Base-by-base conservation (phyloP, 2,888 invertebrate genomes). In the Tholera decimalis region DNA sequence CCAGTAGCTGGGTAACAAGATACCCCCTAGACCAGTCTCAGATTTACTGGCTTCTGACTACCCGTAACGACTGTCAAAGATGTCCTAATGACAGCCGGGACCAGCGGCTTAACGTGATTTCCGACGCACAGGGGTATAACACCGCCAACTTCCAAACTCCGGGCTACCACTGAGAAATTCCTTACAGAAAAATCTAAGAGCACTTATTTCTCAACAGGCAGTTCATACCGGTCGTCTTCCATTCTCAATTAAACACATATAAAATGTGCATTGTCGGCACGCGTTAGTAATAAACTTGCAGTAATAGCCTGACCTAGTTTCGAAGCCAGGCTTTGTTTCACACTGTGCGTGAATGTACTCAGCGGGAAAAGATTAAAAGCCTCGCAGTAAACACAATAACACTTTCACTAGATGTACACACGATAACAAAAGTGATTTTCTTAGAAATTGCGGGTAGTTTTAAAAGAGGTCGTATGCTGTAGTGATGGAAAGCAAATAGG, bases 291-390 rank as follows among this genome's bases (percentile, higher is more conserved):
- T 66, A 62, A 72, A 58, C 26, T 71, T 50, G 57, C 55, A 26
- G 47, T 49, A 54, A 51, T 60, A 47, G 43, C 41, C 24, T 70
- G 77, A 44, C 72, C 73, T 59, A 62, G 37, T 72, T 74, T 44
- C 9, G 30, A 51, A 61, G 50, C 47, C 30, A 39, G 28, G 55
- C 76, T 70, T 57, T 63, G 49, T 76, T 75, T 58, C 63, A 47
- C 39, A 39, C 59, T 61, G 49, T 76, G 63, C 77, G 59, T 71
- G 56, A 70, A 46, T 73, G 59, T 60, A 50, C 71, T 35, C 26
- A 15, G 9, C 47, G 24, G 43, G 9, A 44, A 70, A 51, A 37
- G 49, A 64, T 57, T 60, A 64, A 55, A 49, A 57, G 30, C 54
- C 37, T 33, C 33, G 33, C 30, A 55, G 28, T 33, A 51, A 70